Evolutionary conservation across 1,140 invertebrate species (phyloP), one percentile per base, ranked within the genome.

Genomic region (Hycleus phaleratus): DNA sequence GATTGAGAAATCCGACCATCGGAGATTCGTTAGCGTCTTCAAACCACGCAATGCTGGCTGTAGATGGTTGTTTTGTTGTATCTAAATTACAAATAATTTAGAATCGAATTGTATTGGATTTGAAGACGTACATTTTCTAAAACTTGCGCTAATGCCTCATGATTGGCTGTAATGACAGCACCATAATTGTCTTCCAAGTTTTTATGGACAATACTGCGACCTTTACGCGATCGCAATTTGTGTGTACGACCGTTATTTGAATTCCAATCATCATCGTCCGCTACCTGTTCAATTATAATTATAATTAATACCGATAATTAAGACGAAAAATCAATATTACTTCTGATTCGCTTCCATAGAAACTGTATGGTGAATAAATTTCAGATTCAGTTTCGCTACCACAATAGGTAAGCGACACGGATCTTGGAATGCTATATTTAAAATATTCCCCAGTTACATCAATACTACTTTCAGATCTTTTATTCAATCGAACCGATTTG

Each of bases 161-260:
- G 88, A 77, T 93, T 93, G 38, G 90, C 89, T n/a, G 90, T 85
- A 40, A 91, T 83, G 2, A 93, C 88, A 42, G 90, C 89, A 1
- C 87, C 88, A 68, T 93, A 93, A 75, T 91, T 91, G 66, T 91
- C 89, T 70, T 92, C 89, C 32, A 93, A 77, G 71, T 84, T 91
- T 66, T 84, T 86, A 71, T 90, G 88, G 46, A 90, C 85, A 55
- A 89, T 83, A 69, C 85, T 87, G 56, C 87, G 80, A 51, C 83
- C 85, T 71, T 89, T 86, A 63, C 86, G 79, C 51, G 87, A 85
- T 60, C 87, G 77, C 56, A 89, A 75, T 72, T 73, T 73, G 48
- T 73, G 70, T n/a, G 68, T 73, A 48, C 67, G 61, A 11, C 71
- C 70, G 43, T 68, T 70, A 50, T 68, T 66, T 38, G 65, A 68